phyloP scores from a whole-genome alignment of 1,140 invertebrate species.

The Diploscapter pachys region DNA sequence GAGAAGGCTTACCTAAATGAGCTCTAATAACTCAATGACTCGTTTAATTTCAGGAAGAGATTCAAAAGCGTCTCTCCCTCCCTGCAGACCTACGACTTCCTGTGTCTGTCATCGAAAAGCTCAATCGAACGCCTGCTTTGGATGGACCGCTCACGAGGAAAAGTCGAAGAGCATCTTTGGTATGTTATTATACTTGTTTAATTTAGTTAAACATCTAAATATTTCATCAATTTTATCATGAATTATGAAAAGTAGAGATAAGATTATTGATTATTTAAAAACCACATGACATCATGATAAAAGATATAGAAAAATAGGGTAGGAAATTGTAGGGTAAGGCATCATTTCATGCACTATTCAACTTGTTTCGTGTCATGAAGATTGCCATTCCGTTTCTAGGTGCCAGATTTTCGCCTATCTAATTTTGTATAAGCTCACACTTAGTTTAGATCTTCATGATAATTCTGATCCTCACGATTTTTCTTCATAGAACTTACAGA shows the following conservation, averaged over 20 bases:
- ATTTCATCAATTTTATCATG: neutral
- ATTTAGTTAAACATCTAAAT: constrained; percentile 19
- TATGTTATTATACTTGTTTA: constrained; percentile 42
- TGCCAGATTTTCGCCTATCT: too few relatives aligned
- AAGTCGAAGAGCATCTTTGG: constrained; percentile 62
- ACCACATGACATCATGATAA: too few relatives aligned
- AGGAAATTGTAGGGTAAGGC: too few relatives aligned
- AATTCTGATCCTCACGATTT: too few relatives aligned
- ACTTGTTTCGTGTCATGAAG: too few relatives aligned
- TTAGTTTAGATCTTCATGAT: too few relatives aligned
- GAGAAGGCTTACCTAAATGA: too few relatives aligned
- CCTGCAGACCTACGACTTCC: constrained; percentile 64
- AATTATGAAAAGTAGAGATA: constrained; percentile 24
- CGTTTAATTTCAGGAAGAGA: constrained; percentile 58
- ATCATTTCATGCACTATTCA: too few relatives aligned
- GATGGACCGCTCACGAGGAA: constrained; percentile 63
- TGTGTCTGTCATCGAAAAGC: constrained; percentile 61
- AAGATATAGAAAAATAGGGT: too few relatives aligned
- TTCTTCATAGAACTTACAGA: too few relatives aligned
- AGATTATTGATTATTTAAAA: neutral
- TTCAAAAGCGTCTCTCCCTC: constrained; percentile 64
- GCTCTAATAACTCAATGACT: neutral
- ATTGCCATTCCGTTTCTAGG: too few relatives aligned
- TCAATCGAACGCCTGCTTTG: constrained; percentile 60
- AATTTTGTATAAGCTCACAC: too few relatives aligned